Conservation (phyloP, 1,140 invertebrate species). For the Dryas iulia region DNA sequence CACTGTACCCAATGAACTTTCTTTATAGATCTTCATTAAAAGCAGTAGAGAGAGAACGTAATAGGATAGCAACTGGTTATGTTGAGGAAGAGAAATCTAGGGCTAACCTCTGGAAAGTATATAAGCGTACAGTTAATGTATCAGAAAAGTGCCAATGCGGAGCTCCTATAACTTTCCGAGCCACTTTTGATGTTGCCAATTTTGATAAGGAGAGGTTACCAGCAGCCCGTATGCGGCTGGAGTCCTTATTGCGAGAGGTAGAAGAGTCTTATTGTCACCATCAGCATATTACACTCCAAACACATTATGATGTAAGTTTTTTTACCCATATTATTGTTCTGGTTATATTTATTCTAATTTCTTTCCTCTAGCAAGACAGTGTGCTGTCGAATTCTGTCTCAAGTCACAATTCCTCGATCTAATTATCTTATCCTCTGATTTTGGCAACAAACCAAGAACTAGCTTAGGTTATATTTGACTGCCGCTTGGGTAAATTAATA, state of each 20-base stretch:
- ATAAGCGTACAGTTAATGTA: constrained; percentile 41
- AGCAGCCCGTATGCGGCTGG: constrained; percentile 49
- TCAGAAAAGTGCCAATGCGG: constrained; percentile 53
- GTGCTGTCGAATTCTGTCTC: no score
- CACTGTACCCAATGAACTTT: neutral
- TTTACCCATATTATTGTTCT: no score
- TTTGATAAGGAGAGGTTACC: constrained; percentile 55
- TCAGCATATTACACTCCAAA: constrained; percentile 57
- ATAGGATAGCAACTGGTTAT: constrained; percentile 42
- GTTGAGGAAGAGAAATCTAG: constrained; percentile 53
- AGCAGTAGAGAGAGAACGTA: constrained; percentile 53
- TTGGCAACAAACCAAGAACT: no score
- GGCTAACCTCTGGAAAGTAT: constrained; percentile 50
- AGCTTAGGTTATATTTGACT: no score
- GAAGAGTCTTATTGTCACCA: constrained; percentile 67
- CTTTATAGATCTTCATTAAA: constrained; percentile 50
- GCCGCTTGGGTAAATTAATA: no score
- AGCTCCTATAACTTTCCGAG: constrained; percentile 36
- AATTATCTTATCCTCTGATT: no score
- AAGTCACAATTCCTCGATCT: no score
- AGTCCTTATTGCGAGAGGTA: constrained; percentile 49
- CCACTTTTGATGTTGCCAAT: constrained; percentile 53
- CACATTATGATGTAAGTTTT: constrained; percentile 56
- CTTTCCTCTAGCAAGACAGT: no score
- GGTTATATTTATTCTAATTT: no score